Base-by-base conservation (phyloP, 2,888 invertebrate species). In the Neocrepidodera transversa region DNA sequence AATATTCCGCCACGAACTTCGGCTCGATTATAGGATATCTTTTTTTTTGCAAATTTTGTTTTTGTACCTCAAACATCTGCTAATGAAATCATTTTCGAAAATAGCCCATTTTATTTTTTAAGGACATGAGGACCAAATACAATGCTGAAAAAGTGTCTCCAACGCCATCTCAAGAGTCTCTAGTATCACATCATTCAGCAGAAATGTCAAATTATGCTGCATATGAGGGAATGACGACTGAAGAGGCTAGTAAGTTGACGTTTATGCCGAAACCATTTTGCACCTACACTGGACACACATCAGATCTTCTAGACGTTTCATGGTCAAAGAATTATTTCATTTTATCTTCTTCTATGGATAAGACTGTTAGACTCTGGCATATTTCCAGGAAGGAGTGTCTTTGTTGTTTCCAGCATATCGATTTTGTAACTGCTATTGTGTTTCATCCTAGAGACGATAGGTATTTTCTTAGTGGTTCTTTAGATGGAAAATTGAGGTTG, bases 251-350 rank as follows among this genome's bases (percentile, higher is more conserved):
- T 42, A 82, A 80, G 62, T 81, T 85, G 36, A 89, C 89, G 1
- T 97, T 97, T 82, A 91, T 91, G 84, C 90, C 92, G 2, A 87
- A 89, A 73, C 95, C 97, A 1, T 95, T 97, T 80, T 94, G 93
- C 81, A 90, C 91, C 0, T 97, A 97, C 79, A 85, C 90, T 8
- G 98, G 97, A 0, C 99, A 99, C 78, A 93, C 95, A 0, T 96
- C 97, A 1, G 98, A 98, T 80, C 83, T 99, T 2, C 83, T 99
- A 0, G 99, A 99, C 80, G 91, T 99, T 0, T 93, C 96, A 4
- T 99, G 98, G 99, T 98, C 97, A 0, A 99, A 97, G 83, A 97
- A 97, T 81, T 96, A 97, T 79, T 98, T 98, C 76, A 88, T 98
- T 50, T 81, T 98, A n/a, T 96, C 97, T 0, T 95, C 96, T 28